Base-by-base conservation (phyloP, 2,797 vertebrate genomes). In the Mionectes olivaceus region DNA sequence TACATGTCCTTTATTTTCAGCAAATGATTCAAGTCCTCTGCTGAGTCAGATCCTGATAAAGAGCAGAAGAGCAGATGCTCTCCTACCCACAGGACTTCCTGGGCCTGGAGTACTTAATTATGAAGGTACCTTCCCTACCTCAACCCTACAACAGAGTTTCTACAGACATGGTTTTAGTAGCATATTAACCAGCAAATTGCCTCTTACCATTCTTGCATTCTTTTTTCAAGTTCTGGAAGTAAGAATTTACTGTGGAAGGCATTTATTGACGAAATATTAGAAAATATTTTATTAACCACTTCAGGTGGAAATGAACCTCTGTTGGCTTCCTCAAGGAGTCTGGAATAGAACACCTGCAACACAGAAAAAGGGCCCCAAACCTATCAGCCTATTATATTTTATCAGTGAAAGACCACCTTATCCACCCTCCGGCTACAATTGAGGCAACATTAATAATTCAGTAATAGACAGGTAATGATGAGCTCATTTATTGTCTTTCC, bases 141-240 rank as follows among this genome's bases (percentile, higher is more conserved):
- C 47, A 73, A 16, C 11, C 41, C 68, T 67, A 9, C 32, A 44
- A 78, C 16, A 87, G 33, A 37, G 15, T 53, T 86, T 59, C 43
- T 76, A 71, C 37, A 87, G 39, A 59, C 16, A 60, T 1, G 5
- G 7, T 41, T 82, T 87, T 37, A 92, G 35, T 17, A 74, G 5
- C 23, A 27, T 17, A 55, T 53, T 76, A 84, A 73, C 18, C 57
- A 82, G 37, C 35, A 49, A 94, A 32, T 46, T 25, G 33, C 35
- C 25, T 95, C 98, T 98, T 98, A 99, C 99, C 99, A 99, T 98
- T 99, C 98, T 71, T 98, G 98, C 99, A 99, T 99, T 77, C 99
- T 98, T 90, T 98, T 99, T 97, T 99, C 99, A 95, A 99, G 98
- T 77, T 99, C 99, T 7, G 99, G 99, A 70, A 99, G 98, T 78